Percentiles rank a stretch among this genome's conserved stretches.
Conservation (phyloP, 2,113 vertebrate genomes). For the Conger conger region DNA sequence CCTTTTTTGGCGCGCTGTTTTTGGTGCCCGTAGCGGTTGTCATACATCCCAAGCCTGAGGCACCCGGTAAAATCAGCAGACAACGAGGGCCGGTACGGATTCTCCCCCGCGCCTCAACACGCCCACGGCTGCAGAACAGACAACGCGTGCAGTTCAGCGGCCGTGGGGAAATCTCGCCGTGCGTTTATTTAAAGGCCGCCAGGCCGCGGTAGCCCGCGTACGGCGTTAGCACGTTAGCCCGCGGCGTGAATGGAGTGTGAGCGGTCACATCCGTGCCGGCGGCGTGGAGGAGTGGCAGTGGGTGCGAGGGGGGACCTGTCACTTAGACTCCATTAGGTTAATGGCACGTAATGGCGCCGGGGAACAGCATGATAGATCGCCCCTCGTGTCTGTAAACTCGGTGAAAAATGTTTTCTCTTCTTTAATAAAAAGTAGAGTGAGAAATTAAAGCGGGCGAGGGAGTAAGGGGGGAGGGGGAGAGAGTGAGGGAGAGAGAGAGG, state of each 20-base stretch:
- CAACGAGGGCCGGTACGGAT: background rate
- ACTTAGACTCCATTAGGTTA: conserved; percentile 66
- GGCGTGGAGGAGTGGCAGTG: conserved; percentile 39
- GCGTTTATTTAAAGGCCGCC: conserved; percentile 43
- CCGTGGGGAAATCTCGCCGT: conserved; percentile 35
- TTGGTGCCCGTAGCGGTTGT: background rate
- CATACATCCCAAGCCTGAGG: background rate
- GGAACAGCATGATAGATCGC: conserved; percentile 54
- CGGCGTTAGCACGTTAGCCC: conserved; percentile 48
- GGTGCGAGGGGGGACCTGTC: conserved; percentile 42
- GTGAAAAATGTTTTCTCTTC: conserved; percentile 8
- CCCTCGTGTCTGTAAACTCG: conserved; percentile 27
- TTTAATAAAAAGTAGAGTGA: background rate
- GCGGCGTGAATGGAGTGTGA: conserved; percentile 52
- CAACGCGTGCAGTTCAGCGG: conserved; percentile 20
- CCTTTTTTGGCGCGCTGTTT: background rate
- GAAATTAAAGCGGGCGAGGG: background rate
- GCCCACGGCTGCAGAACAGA: conserved; percentile 29
- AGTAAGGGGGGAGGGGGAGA: background rate
- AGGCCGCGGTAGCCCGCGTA: conserved; percentile 34
- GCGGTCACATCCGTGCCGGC: conserved; percentile 40
- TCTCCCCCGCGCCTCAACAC: conserved; percentile 17
- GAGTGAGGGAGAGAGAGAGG: background rate
- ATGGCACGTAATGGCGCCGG: conserved; percentile 53
- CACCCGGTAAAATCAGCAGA: background rate